These are phyloP conservation scores for Oxyruncus cristatus DNA, from an alignment of 2,113 vertebrate genomes.

Conservation along the genomic window DNA sequence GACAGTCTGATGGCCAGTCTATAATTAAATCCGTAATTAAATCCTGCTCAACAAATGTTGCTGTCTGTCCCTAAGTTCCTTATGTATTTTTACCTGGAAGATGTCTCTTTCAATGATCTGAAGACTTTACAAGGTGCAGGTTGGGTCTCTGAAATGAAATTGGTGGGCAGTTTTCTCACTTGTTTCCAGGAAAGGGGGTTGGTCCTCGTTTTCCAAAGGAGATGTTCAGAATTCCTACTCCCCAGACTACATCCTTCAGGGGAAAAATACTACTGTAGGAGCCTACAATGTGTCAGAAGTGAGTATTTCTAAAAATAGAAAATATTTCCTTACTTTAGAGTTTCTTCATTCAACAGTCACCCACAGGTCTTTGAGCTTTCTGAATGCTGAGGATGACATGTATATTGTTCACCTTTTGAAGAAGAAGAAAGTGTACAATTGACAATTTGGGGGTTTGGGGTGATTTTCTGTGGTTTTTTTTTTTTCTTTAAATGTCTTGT, in stretches of 20 bases:
- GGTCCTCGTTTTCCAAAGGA: background rate
- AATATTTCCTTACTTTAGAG: background rate
- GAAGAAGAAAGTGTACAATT: background rate
- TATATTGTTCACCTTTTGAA: background rate
- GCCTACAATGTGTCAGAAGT: background rate
- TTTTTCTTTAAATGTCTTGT: background rate
- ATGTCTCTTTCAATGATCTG: background rate
- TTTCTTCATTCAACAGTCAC: background rate
- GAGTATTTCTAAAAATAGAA: background rate
- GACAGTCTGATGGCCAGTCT: background rate
- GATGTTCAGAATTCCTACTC: background rate
- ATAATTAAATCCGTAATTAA: slow-evolving; percentile 36
- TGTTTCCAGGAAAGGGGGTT: background rate
- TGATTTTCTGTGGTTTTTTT: background rate
- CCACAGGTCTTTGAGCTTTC: background rate
- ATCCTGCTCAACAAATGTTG: background rate
- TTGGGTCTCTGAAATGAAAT: background rate
- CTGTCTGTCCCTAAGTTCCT: background rate
- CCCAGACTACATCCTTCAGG: background rate
- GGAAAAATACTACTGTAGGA: background rate
- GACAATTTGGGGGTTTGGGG: background rate
- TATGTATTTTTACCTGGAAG: background rate
- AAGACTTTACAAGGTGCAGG: background rate
- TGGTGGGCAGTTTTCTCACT: background rate
- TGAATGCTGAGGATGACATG: background rate